A percentile compares a stretch with the other conserved stretches of the same genome.
These are phyloP conservation scores for Kryptopterus vitreolus DNA, from an alignment of 2,797 vertebrate species.

Conservation along the genomic window DNA sequence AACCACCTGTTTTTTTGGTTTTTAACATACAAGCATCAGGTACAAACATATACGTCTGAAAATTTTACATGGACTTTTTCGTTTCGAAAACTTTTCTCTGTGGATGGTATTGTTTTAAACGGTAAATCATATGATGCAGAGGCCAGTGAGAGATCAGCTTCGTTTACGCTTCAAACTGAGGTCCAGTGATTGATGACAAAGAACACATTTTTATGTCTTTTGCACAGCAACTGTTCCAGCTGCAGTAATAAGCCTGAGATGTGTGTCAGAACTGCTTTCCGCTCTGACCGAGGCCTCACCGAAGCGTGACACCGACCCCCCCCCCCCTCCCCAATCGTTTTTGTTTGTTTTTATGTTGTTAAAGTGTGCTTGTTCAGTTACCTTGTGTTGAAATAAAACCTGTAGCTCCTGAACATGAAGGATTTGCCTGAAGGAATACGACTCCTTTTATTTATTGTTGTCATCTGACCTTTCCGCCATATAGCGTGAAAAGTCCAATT, in stretches of 20 bases:
- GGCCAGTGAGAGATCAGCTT: slow-evolving; percentile 70
- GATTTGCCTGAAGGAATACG: background rate
- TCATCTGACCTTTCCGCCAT: background rate
- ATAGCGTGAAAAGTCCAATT: background rate
- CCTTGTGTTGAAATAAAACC: slow-evolving; percentile 72
- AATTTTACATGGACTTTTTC: slow-evolving; percentile 15
- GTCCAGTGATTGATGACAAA: slow-evolving; percentile 56
- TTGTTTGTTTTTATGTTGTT: slow-evolving; percentile 63
- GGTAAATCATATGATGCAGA: slow-evolving; percentile 77
- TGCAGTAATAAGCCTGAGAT: slow-evolving; percentile 31
- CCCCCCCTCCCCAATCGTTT: slow-evolving; percentile 58
- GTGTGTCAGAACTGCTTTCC: slow-evolving; percentile 6
- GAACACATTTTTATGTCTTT: slow-evolving; percentile 64
- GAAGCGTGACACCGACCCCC: slow-evolving; percentile 52
- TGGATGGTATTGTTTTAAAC: slow-evolving; percentile 77
- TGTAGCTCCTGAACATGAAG: slow-evolving; percentile 58
- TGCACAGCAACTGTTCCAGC: slow-evolving; percentile 60
- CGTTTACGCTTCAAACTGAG: slow-evolving; percentile 66
- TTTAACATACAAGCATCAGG: slow-evolving; percentile 51
- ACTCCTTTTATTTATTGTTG: background rate
- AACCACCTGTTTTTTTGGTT: slow-evolving; percentile 41
- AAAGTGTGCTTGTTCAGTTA: slow-evolving; percentile 69
- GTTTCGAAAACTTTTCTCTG: slow-evolving; percentile 73
- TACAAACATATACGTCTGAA: slow-evolving; percentile 45
- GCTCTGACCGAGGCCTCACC: background rate